A percentile compares a stretch with the other conserved stretches of the same genome.
phyloP scores from a whole-genome alignment of 2,113 vertebrate species.

The Eurystomus gularis region DNA sequence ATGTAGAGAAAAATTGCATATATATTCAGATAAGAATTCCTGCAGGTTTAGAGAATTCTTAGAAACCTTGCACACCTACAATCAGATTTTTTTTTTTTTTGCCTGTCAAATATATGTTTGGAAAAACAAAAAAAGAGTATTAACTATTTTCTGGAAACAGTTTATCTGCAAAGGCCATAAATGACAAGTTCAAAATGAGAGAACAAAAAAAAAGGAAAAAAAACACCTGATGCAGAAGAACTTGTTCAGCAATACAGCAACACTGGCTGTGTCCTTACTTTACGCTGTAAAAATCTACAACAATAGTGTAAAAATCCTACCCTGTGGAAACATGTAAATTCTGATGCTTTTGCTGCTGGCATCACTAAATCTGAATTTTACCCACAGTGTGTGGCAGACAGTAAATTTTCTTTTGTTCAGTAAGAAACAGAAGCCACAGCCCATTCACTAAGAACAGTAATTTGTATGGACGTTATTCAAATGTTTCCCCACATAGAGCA shows the following conservation, averaged over 20 bases:
- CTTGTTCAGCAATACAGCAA: background rate
- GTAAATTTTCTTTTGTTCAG: constrained; percentile 6
- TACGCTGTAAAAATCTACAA: background rate
- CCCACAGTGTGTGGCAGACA: background rate
- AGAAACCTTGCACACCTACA: background rate
- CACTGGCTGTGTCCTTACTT: background rate
- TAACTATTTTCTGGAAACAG: background rate
- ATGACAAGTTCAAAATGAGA: background rate
- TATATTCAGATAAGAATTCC: background rate
- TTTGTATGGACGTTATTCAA: constrained; percentile 3
- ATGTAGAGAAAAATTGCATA: background rate
- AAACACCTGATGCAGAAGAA: background rate
- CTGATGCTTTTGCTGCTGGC: background rate
- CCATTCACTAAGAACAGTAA: background rate
- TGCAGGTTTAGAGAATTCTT: background rate
- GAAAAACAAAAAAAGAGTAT: background rate
- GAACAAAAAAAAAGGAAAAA: background rate
- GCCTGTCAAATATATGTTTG: background rate
- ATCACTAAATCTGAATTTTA: constrained; percentile 17
- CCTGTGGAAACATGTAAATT: background rate
- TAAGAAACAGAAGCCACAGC: constrained; percentile 1
- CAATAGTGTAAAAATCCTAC: background rate
- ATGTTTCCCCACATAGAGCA: background rate
- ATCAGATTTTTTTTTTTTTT: background rate
- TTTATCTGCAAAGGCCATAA: background rate